Evolutionary conservation across 2,113 vertebrate genomes (phyloP), one percentile per base, ranked within the genome.

Genomic region (Engystomops pustulosus): DNA sequence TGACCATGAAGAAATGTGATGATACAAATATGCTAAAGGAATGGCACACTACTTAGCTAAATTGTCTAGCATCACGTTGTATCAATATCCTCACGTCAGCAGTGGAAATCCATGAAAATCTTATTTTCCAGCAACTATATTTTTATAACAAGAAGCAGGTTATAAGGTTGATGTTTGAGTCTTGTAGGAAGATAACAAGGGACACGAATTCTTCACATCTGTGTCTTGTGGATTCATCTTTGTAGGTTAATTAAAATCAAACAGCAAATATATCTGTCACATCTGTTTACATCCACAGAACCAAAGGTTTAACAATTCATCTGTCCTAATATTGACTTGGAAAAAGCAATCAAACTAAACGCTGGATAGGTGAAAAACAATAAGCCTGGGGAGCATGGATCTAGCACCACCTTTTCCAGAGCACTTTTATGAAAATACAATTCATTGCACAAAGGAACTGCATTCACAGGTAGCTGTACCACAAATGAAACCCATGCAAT

Each of bases 191-290:
- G 79, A 51, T 82, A 82, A 44, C 49, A 55, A 82, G 34, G 60
- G 51, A 82, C 80, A 72, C 72, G 47, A 72, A 58, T 58, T 74
- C 36, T 30, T 71, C 80, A 72, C 80, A 82, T 72, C 68, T 72
- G 69, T 41, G 45, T 53, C 80, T 82, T 82, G 67, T 72, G 55
- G 60, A 81, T 81, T 70, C 79, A 70, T 45, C 60, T 70, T 81
- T 70, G 60, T 70, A 53, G 79, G 79, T 81, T 81, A 81, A 82
- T 82, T 71, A 60, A 82, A 82, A 72, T 71, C 49, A 44, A 72
- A 60, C 67, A 58, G 69, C 69, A 82, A 82, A 72, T 60, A 72
- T 44, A 82, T 60, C 68, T 82, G 80, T 82, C 80, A 82, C 68
- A 74, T 82, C 36, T 82, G 68, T 72, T 82, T 82, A 82, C 51